Evolutionary conservation across 2,888 invertebrate genomes (phyloP).

Genomic region (Phytoseiulus persimilis): DNA sequence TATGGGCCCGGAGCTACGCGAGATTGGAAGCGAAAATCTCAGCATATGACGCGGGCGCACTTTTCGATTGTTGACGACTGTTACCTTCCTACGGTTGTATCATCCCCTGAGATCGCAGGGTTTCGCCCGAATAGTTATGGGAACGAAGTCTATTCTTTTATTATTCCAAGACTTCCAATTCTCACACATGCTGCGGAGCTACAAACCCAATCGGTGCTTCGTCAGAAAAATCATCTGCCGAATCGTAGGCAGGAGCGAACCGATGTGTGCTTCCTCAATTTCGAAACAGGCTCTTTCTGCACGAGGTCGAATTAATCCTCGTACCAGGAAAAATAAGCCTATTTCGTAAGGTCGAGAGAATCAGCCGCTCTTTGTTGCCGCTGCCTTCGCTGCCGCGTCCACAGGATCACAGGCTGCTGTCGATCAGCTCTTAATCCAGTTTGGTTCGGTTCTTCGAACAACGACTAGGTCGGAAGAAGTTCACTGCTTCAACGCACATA

Average conservation of each 20-base stretch:
- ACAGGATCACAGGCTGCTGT: neutral
- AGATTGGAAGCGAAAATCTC: neutral
- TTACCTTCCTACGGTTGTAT: too few relatives aligned
- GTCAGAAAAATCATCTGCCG: neutral
- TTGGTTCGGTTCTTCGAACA: neutral
- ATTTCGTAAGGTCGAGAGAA: neutral
- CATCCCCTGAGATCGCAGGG: too few relatives aligned
- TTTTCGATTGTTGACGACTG: neutral
- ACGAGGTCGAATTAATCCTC: neutral
- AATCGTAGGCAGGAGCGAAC: neutral
- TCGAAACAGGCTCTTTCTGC: neutral
- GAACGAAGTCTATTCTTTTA: too few relatives aligned
- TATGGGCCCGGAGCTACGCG: neutral
- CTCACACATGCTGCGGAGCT: too few relatives aligned
- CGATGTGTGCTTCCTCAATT: neutral
- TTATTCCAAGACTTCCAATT: too few relatives aligned
- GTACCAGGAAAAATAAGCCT: neutral
- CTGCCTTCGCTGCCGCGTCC: neutral
- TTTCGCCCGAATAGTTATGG: too few relatives aligned
- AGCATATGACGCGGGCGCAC: neutral
- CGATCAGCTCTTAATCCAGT: constrained; percentile 5
- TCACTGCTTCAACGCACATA: neutral
- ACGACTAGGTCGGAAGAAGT: neutral
- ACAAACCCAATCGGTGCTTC: too few relatives aligned
- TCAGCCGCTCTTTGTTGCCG: neutral